phyloP scores from a whole-genome alignment of 2,113 vertebrate genomes.

The Lipophrys pholis region DNA sequence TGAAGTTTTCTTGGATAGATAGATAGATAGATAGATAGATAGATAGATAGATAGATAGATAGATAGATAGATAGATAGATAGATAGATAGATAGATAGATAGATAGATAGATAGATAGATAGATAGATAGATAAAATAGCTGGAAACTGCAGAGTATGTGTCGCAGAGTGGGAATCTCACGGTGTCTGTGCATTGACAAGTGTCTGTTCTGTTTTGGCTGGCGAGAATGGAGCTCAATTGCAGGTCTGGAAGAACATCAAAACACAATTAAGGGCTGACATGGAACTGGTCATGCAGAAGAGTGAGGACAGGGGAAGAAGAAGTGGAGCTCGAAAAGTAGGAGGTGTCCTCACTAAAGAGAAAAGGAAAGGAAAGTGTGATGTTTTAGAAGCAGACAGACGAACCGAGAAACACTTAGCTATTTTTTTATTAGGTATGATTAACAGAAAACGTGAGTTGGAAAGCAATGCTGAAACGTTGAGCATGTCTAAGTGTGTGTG shows the following conservation, averaged over 20 bases:
- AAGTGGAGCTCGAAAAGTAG: slow-evolving; percentile 34
- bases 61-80: background rate
- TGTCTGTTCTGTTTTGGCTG: slow-evolving; percentile 93
- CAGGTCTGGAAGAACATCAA: slow-evolving; percentile 92
- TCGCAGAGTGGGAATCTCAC: slow-evolving; percentile 35
- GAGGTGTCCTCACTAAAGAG: slow-evolving; percentile 41
- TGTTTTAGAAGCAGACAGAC: slow-evolving; percentile 26
- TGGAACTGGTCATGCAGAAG: slow-evolving; percentile 83
- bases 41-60: slow-evolving; percentile 25
- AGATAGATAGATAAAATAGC: slow-evolving; percentile 24
- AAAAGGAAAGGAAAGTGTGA: slow-evolving; percentile 37
- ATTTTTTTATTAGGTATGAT: slow-evolving; percentile 46
- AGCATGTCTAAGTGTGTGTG: background rate
- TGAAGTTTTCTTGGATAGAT: slow-evolving; percentile 68
- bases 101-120: slow-evolving; percentile 1
- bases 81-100: background rate
- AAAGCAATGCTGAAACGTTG: slow-evolving; percentile 24
- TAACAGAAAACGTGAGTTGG: background rate
- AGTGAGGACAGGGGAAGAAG: slow-evolving; percentile 79
- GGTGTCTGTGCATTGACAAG: slow-evolving; percentile 86
- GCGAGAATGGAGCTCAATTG: slow-evolving; percentile 88
- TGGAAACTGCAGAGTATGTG: slow-evolving; percentile 27
- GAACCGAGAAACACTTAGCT: slow-evolving; percentile 37
- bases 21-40: background rate
- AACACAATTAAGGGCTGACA: slow-evolving; percentile 94